Percentiles rank a stretch among this genome's conserved stretches.
phyloP scores from a whole-genome alignment of 2,888 invertebrate species.

The Miltochrista miniata region DNA sequence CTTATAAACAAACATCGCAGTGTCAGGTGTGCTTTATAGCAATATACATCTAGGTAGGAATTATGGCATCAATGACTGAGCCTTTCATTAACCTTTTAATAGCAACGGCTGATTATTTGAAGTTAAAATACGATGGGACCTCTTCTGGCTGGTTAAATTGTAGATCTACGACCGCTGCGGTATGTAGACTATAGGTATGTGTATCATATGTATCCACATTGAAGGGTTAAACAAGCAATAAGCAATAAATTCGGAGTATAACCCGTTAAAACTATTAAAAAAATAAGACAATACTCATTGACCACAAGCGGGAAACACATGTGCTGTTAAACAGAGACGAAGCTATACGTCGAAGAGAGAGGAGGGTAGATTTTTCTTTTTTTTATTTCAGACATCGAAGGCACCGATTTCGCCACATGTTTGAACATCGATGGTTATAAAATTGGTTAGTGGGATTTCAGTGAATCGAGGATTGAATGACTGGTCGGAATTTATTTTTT shows the following conservation, averaged over 20 bases:
- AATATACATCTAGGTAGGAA: background rate
- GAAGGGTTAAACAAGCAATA: constrained; percentile 1
- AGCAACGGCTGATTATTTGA: too few species aligned
- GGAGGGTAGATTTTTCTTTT: constrained; percentile 42
- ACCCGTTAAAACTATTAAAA: constrained; percentile 48
- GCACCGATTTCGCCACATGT: constrained; percentile 74
- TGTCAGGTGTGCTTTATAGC: background rate
- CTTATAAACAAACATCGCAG: background rate
- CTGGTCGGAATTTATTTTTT: constrained; percentile 13
- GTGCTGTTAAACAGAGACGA: constrained; percentile 51
- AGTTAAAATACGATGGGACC: too few species aligned
- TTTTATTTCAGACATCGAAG: constrained; percentile 40
- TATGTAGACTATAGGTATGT: too few species aligned
- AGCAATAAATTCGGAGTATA: constrained; percentile 44
- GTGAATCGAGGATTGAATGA: constrained; percentile 22
- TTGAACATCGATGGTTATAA: constrained; percentile 51
- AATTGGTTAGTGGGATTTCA: constrained; percentile 42
- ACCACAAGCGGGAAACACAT: constrained; percentile 70
- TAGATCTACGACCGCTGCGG: too few species aligned
- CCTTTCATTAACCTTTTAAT: too few species aligned
- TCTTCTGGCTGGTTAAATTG: too few species aligned
- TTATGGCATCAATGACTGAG: too few species aligned
- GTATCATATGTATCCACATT: background rate
- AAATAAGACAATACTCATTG: constrained; percentile 66
- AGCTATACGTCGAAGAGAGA: constrained; percentile 43